phyloP scores from a whole-genome alignment of 53 echinoderm and acorn worm genomes.

The Henricia sp. region DNA sequence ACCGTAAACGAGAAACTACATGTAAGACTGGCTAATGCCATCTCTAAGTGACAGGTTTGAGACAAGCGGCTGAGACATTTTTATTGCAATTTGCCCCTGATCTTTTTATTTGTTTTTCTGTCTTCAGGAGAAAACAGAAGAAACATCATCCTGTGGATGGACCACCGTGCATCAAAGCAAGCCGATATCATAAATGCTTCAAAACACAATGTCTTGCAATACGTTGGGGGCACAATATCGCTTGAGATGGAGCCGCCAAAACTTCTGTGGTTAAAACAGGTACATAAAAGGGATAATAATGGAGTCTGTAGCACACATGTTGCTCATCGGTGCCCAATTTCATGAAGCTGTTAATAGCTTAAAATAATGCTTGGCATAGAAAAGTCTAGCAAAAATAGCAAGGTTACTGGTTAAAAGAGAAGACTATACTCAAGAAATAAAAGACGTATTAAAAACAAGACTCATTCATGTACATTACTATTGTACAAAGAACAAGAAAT shows the following conservation, averaged over 20 bases:
- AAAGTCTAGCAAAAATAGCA: too few relatives aligned
- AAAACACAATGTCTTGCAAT: slow-evolving; percentile 72
- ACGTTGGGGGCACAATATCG: slow-evolving; percentile 84
- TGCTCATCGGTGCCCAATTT: background rate
- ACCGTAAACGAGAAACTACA: too few relatives aligned
- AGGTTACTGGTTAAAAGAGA: too few relatives aligned
- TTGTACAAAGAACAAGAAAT: too few relatives aligned
- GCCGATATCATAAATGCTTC: slow-evolving; percentile 74
- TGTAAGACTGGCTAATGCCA: background rate
- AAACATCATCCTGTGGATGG: slow-evolving; percentile 99
- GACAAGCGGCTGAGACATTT: too few relatives aligned
- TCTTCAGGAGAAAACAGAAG: slow-evolving; percentile 57
- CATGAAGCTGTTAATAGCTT: background rate
- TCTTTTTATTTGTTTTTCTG: background rate
- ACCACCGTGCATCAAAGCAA: slow-evolving; percentile 80
- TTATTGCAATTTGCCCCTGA: too few relatives aligned
- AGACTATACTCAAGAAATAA: too few relatives aligned
- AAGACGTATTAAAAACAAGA: too few relatives aligned
- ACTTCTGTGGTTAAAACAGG: slow-evolving; percentile 96
- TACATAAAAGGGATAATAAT: too few relatives aligned
- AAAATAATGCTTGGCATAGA: background rate
- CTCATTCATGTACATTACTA: too few relatives aligned
- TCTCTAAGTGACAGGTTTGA: background rate
- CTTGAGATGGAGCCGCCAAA: slow-evolving; percentile 97
- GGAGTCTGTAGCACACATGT: too few relatives aligned